phyloP scores from a whole-genome alignment of 2,797 vertebrate genomes.

The Cynodonichthys magdalenae region DNA sequence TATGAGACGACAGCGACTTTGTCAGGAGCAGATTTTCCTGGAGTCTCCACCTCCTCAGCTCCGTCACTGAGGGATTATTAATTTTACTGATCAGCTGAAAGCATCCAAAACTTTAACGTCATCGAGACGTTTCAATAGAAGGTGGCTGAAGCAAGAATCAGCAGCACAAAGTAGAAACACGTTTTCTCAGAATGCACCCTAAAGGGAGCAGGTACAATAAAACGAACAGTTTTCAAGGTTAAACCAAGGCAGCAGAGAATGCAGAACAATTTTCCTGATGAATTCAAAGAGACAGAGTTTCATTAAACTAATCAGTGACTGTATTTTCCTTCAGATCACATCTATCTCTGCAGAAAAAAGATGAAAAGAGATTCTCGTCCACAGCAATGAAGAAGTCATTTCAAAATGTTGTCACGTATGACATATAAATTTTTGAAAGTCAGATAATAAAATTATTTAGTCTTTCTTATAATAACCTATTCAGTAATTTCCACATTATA shows the following conservation, averaged over 20 bases:
- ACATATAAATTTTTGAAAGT: no score
- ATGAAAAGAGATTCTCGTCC: not conserved
- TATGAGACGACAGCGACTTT: slow-evolving; percentile 43
- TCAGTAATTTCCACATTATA: no score
- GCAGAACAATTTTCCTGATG: slow-evolving; percentile 11
- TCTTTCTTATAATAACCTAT: no score
- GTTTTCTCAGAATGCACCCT: no score
- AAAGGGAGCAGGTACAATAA: no score
- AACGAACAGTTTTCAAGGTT: not conserved
- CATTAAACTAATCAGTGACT: slow-evolving; percentile 13
- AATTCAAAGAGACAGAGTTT: slow-evolving; percentile 16
- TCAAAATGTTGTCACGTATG: not conserved
- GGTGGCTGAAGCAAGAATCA: no score
- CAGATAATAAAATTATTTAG: no score
- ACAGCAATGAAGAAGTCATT: not conserved
- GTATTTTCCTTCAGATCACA: not conserved
- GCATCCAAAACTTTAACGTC: no score
- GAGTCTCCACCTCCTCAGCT: slow-evolving; percentile 49
- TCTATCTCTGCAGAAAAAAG: no score
- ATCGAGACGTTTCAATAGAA: no score
- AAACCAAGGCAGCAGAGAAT: not conserved
- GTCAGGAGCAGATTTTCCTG: slow-evolving; percentile 59
- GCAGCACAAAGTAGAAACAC: no score
- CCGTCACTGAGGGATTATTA: slow-evolving; percentile 8
- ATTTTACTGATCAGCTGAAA: no score